Evolutionary conservation across 2,888 invertebrate species (phyloP).

Genomic region (Caenorhabditis wallacei): DNA sequence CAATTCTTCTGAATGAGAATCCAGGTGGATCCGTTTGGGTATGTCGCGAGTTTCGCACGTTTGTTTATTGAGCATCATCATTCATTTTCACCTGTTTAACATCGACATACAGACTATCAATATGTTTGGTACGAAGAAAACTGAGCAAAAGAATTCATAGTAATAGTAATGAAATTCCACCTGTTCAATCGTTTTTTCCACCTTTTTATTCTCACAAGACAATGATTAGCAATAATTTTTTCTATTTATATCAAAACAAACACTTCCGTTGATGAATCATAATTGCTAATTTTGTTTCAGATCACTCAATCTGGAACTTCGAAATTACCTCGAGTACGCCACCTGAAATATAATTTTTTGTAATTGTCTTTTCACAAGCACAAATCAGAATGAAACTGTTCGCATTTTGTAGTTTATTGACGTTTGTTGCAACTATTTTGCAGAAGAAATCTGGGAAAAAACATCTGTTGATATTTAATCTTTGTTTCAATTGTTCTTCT

Average conservation of each 20-base stretch:
- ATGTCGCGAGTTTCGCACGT: constrained; percentile 2
- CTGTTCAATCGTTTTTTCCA: constrained; percentile 8
- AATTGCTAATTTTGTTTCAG: constrained; percentile 44
- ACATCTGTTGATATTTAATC: constrained; percentile 26
- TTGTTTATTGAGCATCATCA: constrained; percentile 17
- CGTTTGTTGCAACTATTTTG: neutral
- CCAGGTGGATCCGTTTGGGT: neutral
- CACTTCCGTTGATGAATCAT: neutral
- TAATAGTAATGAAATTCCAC: constrained; percentile 5
- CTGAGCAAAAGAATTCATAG: constrained; percentile 11
- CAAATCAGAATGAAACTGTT: constrained; percentile 29
- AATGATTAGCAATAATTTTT: constrained; percentile 26
- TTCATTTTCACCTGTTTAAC: constrained; percentile 25
- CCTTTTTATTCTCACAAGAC: constrained; percentile 8
- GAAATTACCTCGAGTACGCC: constrained; percentile 54
- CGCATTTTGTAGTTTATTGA: constrained; percentile 30
- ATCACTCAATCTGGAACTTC: constrained; percentile 56
- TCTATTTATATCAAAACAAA: constrained; percentile 12
- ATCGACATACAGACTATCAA: neutral
- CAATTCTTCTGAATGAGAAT: constrained; percentile 7
- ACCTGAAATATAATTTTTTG: constrained; percentile 25
- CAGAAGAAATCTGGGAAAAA: neutral
- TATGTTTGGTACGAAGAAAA: constrained; percentile 11
- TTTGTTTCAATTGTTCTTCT: constrained; percentile 1
- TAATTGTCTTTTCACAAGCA: neutral